Conservation (phyloP, 1,140 invertebrate species). For the Laupala kohalensis region DNA sequence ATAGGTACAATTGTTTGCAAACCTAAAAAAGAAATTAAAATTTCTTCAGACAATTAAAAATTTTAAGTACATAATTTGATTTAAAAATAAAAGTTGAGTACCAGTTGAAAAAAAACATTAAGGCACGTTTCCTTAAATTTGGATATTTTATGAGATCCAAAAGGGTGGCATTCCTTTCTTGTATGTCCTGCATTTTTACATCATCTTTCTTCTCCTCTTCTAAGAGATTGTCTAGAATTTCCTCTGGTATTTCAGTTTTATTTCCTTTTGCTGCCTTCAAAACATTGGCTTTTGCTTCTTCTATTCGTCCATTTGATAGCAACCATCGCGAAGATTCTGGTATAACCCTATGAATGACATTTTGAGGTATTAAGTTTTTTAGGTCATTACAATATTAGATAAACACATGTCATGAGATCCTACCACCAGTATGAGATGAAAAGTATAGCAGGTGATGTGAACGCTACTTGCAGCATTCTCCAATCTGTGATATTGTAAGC, state of each 20-base stretch:
- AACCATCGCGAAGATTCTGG: conserved; percentile 74
- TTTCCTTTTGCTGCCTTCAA: conserved; percentile 54
- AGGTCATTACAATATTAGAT: no score
- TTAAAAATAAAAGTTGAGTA: no score
- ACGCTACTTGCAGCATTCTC: conserved; percentile 46
- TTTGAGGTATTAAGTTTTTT: no score
- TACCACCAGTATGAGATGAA: conserved; percentile 70
- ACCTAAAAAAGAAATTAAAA: no score
- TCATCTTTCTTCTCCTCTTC: conserved; percentile 6
- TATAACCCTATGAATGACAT: conserved; percentile 41
- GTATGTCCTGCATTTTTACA: not conserved
- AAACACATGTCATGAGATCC: conserved; percentile 19
- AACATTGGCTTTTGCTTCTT: conserved; percentile 54
- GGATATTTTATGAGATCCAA: conserved; percentile 55
- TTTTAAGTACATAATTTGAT: no score
- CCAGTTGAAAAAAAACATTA: conserved; percentile 68
- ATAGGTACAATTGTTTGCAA: conserved; percentile 64
- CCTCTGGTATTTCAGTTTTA: conserved; percentile 39
- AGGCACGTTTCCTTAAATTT: conserved; percentile 51
- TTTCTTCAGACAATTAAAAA: no score
- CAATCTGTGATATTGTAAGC: not conserved
- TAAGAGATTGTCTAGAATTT: conserved; percentile 39
- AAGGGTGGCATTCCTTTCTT: conserved; percentile 33
- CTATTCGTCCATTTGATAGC: conserved; percentile 55
- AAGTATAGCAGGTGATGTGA: conserved; percentile 50